Base-by-base conservation (phyloP, 2,888 invertebrate genomes). In the Neoaliturus tenellus region DNA sequence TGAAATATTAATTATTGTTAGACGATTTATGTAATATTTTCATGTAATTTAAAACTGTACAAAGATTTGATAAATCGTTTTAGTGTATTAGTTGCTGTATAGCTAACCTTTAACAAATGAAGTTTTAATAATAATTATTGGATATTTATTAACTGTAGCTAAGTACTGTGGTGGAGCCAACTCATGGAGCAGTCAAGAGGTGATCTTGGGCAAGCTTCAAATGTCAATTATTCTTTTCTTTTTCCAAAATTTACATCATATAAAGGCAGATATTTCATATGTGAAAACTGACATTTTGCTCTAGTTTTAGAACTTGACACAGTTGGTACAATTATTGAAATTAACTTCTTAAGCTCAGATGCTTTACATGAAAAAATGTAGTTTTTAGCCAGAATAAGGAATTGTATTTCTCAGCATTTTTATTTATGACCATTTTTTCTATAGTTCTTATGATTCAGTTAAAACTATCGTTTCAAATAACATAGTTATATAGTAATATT, bases 1-100 rank as follows among this genome's bases (percentile, higher is more conserved):
- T 84, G 82, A 82, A 75, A 84, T 67, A 83, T 81, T 80, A 31
- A 78, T 78, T 83, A 80, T 73, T 81, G 73, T 84, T 84, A 84
- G 82, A 73, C 41, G 48, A 82, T 55, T 82, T 82, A 55, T 82
- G 82, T 82, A 82, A 73, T 82, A 82, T 82, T 82, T 82, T 73
- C 69, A 33, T 82, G 82, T 82, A 73, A 73, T 82, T 82, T 73
- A 73, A 82, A 73, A 35, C 48, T 78, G 78, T 78, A 78, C 78
- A 78, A 55, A 78, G 48, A 78, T 78, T 78, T 78, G 33, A 78
- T 78, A 78, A 78, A 55, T 78, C 55, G 55, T 35, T 78, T 78
- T 51, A 78, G 78, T 78, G 31, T 35, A 48, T 55, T 78, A 78
- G 31, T 75, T 48, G 39, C 75, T 78, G 78, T 51, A 78, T 75